Percentiles rank a stretch among this genome's conserved stretches.
phyloP scores from a whole-genome alignment of 1,140 invertebrate species.

The Lamellibrachia luymesi region DNA sequence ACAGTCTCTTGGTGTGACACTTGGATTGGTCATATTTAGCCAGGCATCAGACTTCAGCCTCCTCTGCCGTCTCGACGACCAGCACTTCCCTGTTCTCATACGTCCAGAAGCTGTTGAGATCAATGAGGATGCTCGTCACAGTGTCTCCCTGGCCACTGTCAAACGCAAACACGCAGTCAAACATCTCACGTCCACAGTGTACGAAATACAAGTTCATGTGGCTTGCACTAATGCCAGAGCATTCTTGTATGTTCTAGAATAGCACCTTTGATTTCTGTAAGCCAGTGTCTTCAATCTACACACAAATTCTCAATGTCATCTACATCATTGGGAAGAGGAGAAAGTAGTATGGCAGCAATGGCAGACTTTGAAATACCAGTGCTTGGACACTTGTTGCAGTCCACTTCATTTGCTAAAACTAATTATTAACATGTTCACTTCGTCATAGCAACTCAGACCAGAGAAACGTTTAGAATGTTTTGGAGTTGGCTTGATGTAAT shows the following conservation, averaged over 20 bases:
- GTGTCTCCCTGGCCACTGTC: slow-evolving; percentile 86
- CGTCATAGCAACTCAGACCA: too few species aligned
- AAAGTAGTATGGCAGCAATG: neutral
- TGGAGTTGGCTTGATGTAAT: too few species aligned
- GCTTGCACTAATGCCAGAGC: too few species aligned
- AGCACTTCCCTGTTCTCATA: slow-evolving; percentile 87
- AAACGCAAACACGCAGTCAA: slow-evolving; percentile 25
- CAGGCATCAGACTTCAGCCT: slow-evolving; percentile 32
- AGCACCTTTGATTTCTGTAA: too few species aligned
- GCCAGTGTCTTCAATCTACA: too few species aligned
- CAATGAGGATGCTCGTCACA: slow-evolving; percentile 89
- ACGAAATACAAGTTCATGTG: too few species aligned
- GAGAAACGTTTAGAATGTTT: too few species aligned
- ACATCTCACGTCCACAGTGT: neutral
- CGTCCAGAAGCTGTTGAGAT: slow-evolving; percentile 94
- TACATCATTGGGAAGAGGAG: neutral
- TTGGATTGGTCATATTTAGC: neutral
- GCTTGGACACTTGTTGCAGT: too few species aligned
- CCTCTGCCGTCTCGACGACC: slow-evolving; percentile 50
- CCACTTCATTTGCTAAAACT: too few species aligned
- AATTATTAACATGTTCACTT: too few species aligned
- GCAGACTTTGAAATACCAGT: too few species aligned
- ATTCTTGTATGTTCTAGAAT: too few species aligned
- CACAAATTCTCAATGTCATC: neutral
- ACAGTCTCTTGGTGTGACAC: neutral